These are phyloP conservation scores for Halcyon malimbica DNA, from an alignment of 2,113 vertebrate genomes.

Conservation along the genomic window DNA sequence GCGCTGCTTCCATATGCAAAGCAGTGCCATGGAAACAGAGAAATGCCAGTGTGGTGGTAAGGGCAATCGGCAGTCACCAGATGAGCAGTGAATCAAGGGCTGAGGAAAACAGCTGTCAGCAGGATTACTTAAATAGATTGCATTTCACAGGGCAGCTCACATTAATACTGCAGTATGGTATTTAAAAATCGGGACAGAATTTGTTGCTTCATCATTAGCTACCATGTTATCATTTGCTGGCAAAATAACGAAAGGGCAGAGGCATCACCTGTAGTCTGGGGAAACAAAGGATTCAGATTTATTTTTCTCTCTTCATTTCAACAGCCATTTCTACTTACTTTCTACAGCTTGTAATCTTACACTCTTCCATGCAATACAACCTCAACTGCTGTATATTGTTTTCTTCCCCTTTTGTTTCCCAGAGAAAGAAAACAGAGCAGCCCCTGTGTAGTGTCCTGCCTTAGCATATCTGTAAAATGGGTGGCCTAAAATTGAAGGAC, in stretches of 20 bases:
- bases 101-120: slow-evolving; percentile 65
- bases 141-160: slow-evolving; percentile 20
- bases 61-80: slow-evolving; percentile 47
- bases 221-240: background rate
- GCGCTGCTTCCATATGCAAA: slow-evolving; percentile 50
- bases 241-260: background rate
- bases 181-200: slow-evolving; percentile 3
- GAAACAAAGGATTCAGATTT: background rate
- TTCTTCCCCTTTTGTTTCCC: background rate
- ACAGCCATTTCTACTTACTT: background rate
- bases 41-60: background rate
- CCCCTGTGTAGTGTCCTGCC: background rate
- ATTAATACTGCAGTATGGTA: background rate
- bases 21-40: slow-evolving; percentile 72
- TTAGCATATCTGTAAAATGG: background rate
- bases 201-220: background rate
- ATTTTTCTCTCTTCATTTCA: background rate
- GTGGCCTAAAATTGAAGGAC: background rate
- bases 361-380: background rate
- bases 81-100: slow-evolving; percentile 49
- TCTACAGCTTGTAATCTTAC: background rate
- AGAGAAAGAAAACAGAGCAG: background rate
- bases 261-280: background rate
- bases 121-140: slow-evolving; percentile 33
- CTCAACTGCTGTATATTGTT: background rate